Evolutionary conservation across 2,888 invertebrate species (phyloP), one percentile per base, ranked within the genome.

Genomic region (Troglohyphantes excavatus): DNA sequence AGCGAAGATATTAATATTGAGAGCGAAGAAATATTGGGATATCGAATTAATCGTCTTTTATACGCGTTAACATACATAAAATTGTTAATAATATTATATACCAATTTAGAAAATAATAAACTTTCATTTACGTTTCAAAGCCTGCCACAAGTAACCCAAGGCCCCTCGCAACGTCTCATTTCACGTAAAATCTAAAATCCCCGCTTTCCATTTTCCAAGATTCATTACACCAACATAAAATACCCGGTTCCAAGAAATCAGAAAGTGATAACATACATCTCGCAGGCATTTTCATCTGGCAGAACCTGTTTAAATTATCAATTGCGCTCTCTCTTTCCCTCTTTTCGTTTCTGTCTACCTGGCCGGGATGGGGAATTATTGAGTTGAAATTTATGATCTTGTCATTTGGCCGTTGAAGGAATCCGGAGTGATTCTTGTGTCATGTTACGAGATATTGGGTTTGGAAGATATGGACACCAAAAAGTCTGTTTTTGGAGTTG

Each of bases 291-390:
- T 72, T 46, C 72, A 7, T 46, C 72, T 46, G 53, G 17, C 53
- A n/a, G 39, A 72, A 72, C 72, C 72, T 46, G 72, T 72, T 72
- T 72, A 72, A 72, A 43, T 72, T 53, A 53, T 46, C 72, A 72
- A 43, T 46, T 26, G 46, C 70, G 46, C 17, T 72, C 27, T 72
- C 72, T 46, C 17, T 39, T 39, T 39, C 68, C 21, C 1, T 17
- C 5, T 17, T 7, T n/a, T 53, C n/a, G n/a, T 53, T n/a, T 53
- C n/a, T 53, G 53, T 5, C 2, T 6, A 46, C 17, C 17, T 33
- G 68, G 26, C 13, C 70, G 26, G 6, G 33, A 43, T 21, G 17
- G 39, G 39, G 46, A 72, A 72, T 72, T 72, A 72, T 72, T 46
- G 72, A 27, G 72, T 2, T 26, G 27, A 43, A 72, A 72, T 72